These are phyloP conservation scores for Drosophila saltans DNA, from an alignment of 1,140 invertebrate species.

Conservation along the genomic window DNA sequence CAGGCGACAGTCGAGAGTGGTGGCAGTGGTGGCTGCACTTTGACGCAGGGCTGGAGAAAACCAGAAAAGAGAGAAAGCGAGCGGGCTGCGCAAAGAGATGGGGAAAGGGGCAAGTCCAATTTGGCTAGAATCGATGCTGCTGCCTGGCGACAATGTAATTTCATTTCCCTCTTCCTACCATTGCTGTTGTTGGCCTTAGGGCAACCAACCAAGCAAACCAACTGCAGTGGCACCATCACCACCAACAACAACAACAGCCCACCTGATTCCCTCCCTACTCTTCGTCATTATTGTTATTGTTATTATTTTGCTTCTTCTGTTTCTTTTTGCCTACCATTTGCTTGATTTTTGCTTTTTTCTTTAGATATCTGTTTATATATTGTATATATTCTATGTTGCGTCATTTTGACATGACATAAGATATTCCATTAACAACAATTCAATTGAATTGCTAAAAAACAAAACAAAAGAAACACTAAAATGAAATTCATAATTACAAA, in stretches of 20 bases:
- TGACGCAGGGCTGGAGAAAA: conserved; percentile 27
- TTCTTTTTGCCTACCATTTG: conserved; percentile 28
- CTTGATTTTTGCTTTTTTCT: conserved; percentile 17
- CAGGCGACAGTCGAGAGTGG: conserved; percentile 32
- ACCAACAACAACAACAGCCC: conserved; percentile 21
- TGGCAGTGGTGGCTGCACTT: conserved; percentile 33
- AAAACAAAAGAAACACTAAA: conserved; percentile 8
- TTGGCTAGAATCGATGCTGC: conserved; percentile 55
- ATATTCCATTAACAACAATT: conserved; percentile 49
- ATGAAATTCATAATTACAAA: conserved; percentile 43
- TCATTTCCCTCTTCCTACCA: conserved; percentile 31
- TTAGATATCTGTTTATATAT: neutral
- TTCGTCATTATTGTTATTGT: conserved; percentile 45
- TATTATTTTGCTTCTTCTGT: conserved; percentile 32
- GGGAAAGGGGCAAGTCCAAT: conserved; percentile 36
- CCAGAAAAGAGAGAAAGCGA: conserved; percentile 19
- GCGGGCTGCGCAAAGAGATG: neutral
- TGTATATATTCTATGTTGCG: conserved; percentile 22
- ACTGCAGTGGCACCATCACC: conserved; percentile 10
- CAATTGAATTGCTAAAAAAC: conserved; percentile 32
- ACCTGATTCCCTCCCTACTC: neutral
- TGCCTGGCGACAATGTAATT: conserved; percentile 52
- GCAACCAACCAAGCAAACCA: neutral
- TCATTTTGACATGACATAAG: conserved; percentile 15
- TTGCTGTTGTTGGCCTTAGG: conserved; percentile 5